These are phyloP conservation scores for Zoanthus gigantus DNA, from an alignment of 92 coral and sea anemone species.

Conservation along the genomic window DNA sequence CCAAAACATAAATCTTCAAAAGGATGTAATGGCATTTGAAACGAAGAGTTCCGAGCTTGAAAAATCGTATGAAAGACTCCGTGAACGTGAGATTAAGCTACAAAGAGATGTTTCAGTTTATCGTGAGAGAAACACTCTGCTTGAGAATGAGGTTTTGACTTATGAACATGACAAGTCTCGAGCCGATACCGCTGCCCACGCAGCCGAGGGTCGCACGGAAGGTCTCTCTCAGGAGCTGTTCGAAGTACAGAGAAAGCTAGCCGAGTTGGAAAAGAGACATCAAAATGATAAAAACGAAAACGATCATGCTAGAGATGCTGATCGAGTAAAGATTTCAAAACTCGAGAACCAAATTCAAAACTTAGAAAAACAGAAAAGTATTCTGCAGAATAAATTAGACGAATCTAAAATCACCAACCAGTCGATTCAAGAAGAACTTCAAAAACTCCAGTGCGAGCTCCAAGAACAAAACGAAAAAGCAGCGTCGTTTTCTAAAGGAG, in stretches of 20 bases:
- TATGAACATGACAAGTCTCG: conserved; percentile 62
- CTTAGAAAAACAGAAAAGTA: conserved; percentile 69
- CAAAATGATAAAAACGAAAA: conserved; percentile 62
- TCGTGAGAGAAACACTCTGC: conserved; percentile 64
- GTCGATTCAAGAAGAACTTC: conserved; percentile 70
- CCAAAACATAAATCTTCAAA: conserved; percentile 80
- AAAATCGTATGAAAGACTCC: conserved; percentile 57
- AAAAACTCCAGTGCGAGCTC: conserved; percentile 60
- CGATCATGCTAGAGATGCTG: conserved; percentile 63
- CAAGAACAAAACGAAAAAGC: conserved; percentile 72
- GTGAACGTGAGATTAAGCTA: conserved; percentile 78
- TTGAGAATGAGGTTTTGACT: conserved; percentile 69
- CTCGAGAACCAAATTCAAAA: conserved; percentile 83
- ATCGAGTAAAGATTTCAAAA: conserved; percentile 75
- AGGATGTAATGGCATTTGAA: conserved; percentile 69
- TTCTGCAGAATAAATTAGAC: conserved; percentile 78
- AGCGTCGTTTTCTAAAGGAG: conserved; percentile 63
- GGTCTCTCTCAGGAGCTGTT: conserved; percentile 74
- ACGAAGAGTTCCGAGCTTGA: conserved; percentile 76
- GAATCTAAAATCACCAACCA: conserved; percentile 74
- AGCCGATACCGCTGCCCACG: conserved; percentile 72
- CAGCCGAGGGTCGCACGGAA: conserved; percentile 68
- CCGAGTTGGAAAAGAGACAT: conserved; percentile 71
- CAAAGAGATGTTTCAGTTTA: conserved; percentile 61
- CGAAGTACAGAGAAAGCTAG: conserved; percentile 72